Evolutionary conservation across 2,888 invertebrate species (phyloP), one percentile per base, ranked within the genome.

Genomic region (Cryptocephalus primarius): DNA sequence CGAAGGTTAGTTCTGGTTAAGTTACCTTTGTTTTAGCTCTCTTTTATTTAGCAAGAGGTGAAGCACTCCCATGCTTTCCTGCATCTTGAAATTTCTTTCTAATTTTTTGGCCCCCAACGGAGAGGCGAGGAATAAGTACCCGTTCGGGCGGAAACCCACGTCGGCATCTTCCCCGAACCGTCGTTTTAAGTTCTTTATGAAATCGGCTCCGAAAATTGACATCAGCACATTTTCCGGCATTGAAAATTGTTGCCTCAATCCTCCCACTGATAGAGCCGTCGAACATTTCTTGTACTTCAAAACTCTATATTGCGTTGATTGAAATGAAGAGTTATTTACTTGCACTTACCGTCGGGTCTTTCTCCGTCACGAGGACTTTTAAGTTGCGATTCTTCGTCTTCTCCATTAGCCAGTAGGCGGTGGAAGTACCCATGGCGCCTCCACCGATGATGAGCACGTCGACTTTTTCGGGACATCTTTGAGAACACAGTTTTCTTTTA

Each of bases 391-490:
- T 69, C 40, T 65, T 63, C 2, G 84, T 77, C 65, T 82, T 79
- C 53, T 83, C 76, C 68, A 91, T 93, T 6, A 97, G 64, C 84
- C 87, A 93, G 67, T 86, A 97, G 0, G 97, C 97, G 40, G 85
- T 79, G 0, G 94, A 83, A 39, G 91, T 85, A 0, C 97, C 99
- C 42, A 96, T 82, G 2, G 85, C 81, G 40, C 93, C 94, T 39
- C 95, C 95, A 2, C 99, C 99, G 55, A 99, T 83, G 36, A 99
- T 79, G 1, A 91, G 74, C 54, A 93, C 70, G 72, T 99, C 97
- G 47, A 82, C 79, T 62, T 85, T 78, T 42, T 74, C 72, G 22
- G 84, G 85, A 62, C 22, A 22, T 22, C 22, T 22, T 22, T 22
- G 22, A 22, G 22, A 22, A 22, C 22, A 22, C 22, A 22, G 22